Evolutionary conservation across 2,888 invertebrate species (phyloP), one percentile per base, ranked within the genome.

Genomic region (Dascillus cervinus): DNA sequence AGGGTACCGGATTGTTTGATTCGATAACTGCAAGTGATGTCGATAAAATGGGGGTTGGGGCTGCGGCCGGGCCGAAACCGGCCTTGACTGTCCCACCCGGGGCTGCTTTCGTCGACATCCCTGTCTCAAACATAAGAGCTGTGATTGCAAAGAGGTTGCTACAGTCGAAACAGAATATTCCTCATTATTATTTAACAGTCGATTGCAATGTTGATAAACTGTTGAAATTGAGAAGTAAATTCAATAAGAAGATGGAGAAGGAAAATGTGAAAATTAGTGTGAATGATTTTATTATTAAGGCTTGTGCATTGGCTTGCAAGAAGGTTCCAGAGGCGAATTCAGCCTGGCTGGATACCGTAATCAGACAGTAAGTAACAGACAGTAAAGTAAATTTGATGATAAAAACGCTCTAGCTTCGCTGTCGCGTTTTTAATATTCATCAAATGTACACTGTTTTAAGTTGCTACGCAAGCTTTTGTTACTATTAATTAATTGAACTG

Each of bases 211-310:
- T 97, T 52, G 94, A 96, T 56, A 77, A 76, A 53, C 70, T 79
- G 60, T 69, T 92, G 31, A 74, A 76, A 53, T 68, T 92, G 58
- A 73, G 94, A 38, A 74, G 77, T 47, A 72, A 75, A 38, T 74
- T 91, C 41, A 96, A 96, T 56, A 83, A 83, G 32, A 72, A 75
- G 52, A 64, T 87, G 38, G 83, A 82, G 27, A 88, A 88, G 52
- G 75, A 83, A 9, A 78, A 79, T 43, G 65, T 82, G n/a, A 92
- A 90, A 66, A 68, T 97, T 10, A 94, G 94, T 20, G 79, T 97
- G 3, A 97, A 96, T 58, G 97, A 97, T 67, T 92, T 97, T 55
- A 81, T 97, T 29, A 82, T 97, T 29, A 97, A 97, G 66, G 95
- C 91, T 0, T 77, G 87, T 11, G 94, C 95, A 3, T 71, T 84